These are phyloP conservation scores for Scylla paramamosain DNA, from an alignment of 1,140 invertebrate genomes.

Conservation along the genomic window DNA sequence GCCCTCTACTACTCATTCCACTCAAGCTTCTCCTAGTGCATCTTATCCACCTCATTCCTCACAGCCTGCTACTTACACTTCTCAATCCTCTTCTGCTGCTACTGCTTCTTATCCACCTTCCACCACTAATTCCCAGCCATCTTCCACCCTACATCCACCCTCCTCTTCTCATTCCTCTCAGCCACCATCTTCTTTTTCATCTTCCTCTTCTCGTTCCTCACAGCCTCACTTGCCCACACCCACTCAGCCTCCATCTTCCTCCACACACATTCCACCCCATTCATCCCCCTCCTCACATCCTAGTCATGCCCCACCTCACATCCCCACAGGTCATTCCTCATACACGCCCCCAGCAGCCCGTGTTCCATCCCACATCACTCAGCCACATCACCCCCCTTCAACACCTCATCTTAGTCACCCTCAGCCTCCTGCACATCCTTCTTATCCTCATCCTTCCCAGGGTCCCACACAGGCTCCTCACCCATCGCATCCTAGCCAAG, in stretches of 20 bases:
- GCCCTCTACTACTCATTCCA: neutral
- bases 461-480: neutral
- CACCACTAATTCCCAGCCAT: neutral
- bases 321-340: neutral
- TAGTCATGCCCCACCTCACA: constrained; percentile 28
- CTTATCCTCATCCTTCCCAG: constrained; percentile 29
- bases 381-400: neutral
- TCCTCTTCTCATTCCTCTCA: constrained; percentile 13
- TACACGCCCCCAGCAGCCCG: neutral
- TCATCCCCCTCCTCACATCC: neutral
- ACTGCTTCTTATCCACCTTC: neutral
- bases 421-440: neutral
- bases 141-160: constrained; percentile 12
- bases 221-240: neutral
- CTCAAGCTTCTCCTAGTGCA: neutral
- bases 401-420: neutral
- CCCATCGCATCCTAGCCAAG: neutral
- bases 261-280: neutral
- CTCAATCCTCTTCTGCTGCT: constrained; percentile 2
- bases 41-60: neutral
- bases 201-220: constrained; percentile 36
- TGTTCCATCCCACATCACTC: neutral
- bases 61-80: neutral
- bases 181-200: neutral
- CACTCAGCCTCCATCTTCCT: neutral